Conservation (phyloP, 2,797 vertebrate genomes). For the Helicolenus hilgendorfi region DNA sequence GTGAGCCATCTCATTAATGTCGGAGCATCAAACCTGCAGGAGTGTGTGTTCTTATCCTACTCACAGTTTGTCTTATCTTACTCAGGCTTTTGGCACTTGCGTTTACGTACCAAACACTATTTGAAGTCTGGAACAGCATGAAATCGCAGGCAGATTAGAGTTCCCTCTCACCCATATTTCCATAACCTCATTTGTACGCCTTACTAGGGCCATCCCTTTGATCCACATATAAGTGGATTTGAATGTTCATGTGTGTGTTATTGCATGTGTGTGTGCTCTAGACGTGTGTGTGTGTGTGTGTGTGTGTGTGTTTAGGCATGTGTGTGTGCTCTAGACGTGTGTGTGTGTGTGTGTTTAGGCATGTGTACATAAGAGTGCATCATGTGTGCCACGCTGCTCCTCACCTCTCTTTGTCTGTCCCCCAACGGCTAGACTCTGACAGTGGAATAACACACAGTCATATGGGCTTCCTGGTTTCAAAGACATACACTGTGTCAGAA, state of each 20-base stretch:
- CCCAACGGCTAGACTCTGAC: conserved; percentile 93
- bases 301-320: background rate
- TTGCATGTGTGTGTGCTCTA: background rate
- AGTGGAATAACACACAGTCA: conserved; percentile 96
- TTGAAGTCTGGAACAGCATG: conserved; percentile 82
- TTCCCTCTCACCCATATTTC: conserved; percentile 74
- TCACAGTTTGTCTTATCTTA: conserved; percentile 67
- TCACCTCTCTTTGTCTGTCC: conserved; percentile 47
- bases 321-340: background rate
- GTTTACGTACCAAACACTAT: conserved; percentile 65
- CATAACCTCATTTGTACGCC: conserved; percentile 81
- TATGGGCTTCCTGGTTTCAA: conserved; percentile 96
- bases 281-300: background rate
- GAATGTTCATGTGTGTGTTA: conserved; percentile 39
- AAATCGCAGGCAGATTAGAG: conserved; percentile 83
- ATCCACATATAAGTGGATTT: conserved; percentile 79
- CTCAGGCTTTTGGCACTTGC: conserved; percentile 60
- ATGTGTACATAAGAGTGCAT: conserved; percentile 28
- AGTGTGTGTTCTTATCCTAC: conserved; percentile 59
- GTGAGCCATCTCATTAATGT: conserved; percentile 41
- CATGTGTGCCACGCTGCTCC: conserved; percentile 28
- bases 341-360: background rate
- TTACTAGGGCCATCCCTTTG: conserved; percentile 74
- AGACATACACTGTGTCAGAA: conserved; percentile 93
- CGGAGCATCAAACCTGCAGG: conserved; percentile 62